Evolutionary conservation across 2,888 invertebrate genomes (phyloP), one percentile per base, ranked within the genome.

Genomic region (Chrysotoxum bicinctum): DNA sequence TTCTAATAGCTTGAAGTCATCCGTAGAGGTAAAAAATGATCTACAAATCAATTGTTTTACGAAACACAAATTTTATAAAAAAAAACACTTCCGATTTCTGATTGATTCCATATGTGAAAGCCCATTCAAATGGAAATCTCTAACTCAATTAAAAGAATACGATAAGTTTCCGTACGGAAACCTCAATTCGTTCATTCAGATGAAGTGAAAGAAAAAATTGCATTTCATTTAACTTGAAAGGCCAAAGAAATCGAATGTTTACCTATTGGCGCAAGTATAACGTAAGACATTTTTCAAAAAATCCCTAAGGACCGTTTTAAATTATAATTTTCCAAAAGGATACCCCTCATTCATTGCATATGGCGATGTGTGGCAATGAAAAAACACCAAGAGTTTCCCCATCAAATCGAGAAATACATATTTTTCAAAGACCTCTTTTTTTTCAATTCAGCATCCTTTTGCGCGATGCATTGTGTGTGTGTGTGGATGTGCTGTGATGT

Each of bases 81-180:
- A 26, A n/a, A 26, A 30, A 1, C 26, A 16, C 12, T 19, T 32
- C 56, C 5, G 1, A n/a, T 43, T 16, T 43, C 16, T 30, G n/a
- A 64, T 64, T 30, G 19, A 30, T 45, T 64, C 26, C 43, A 45
- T 64, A 64, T 45, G 35, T 10, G 0, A 58, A 37, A 45, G 35
- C 23, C 48, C 60, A 85, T 37, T 81, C 32, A 76, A 50, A 40
- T 19, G 68, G 58, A 73, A 85, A 85, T 77, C 85, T 76, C 85
- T 85, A 85, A 85, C 81, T 85, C 68, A 81, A 85, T 85, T 85
- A 85, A 85, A 85, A 19, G 72, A 77, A 85, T 85, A 60, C 81
- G 83, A 26, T 68, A 48, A 52, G 16, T 68, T 68, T 37, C n/a
- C 64, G 19, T 8, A 26, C 10, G 10, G n/a, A 40, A 43, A 69